Base-by-base conservation (phyloP, 2,888 invertebrate species). In the Fragum sueziense region DNA sequence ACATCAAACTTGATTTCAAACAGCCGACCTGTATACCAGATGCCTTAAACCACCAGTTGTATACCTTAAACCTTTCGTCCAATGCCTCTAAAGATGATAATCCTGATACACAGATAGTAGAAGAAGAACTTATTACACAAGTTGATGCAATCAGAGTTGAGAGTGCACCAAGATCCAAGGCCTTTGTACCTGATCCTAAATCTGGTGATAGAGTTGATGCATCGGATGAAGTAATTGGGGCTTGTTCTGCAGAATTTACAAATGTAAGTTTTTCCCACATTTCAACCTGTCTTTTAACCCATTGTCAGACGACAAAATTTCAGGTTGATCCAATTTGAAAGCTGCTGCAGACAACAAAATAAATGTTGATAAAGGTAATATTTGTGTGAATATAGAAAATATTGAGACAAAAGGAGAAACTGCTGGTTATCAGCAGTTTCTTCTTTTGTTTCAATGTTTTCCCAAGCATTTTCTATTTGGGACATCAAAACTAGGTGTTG, bases 101-200 rank as follows among this genome's bases (percentile, higher is more conserved):
- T 14, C 47, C 47, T 20, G 47, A 47, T 3, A 47, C 47, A 9
- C 20, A 47, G n/a, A 14, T 47, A 20, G 47, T 47, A 20, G 47
- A 47, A 47, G 47, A 47, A 47, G 27, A 57, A n/a, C 25, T 27
- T 4, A 25, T 27, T 7, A 57, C 57, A 57, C 25, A 57, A 25
- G 57, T 57, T 25, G 25, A 57, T 57, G 57, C 57, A 25, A n/a
- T 27, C 25, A 57, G 27, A 25, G 57, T 57, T 57, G 57, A 57
- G 25, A 27, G 27, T 57, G 3, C 25, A 47, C 47, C 47, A 47
- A 47, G n/a, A 9, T 14, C n/a, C n/a, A n/a, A 47, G 20, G 20
- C 4, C 17, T 2, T 20, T 47, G 17, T 2, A 20, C 20, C 3
- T 47, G 17, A 47, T 20, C 25, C 57, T 25, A 57, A 57, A 25